Base-by-base conservation (phyloP, 2,113 vertebrate genomes). In the Neoarius graeffei region DNA sequence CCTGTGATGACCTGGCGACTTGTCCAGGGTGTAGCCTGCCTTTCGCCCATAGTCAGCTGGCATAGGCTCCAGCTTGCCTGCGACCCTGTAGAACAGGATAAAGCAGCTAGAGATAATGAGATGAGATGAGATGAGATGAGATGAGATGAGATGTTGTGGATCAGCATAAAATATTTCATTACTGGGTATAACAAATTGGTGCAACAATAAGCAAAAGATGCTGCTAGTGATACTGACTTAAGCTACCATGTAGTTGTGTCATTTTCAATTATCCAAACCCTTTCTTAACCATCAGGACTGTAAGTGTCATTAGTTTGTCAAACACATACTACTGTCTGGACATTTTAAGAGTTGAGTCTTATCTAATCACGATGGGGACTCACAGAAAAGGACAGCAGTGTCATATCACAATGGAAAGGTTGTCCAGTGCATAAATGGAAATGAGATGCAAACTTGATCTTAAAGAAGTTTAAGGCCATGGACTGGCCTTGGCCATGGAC, bases 381-480 rank as follows among this genome's bases (percentile, higher is more conserved):
- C 59, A 50, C 86, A 86, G 83, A 87, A 74, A 50, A 86, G 83
- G 67, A 85, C 57, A 73, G 27, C 71, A 83, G 17, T 60, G 69
- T 81, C 66, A n/a, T 77, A 59, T 52, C 57, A 89, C 88, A 90
- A 90, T 86, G 81, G 84, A 85, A 88, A 89, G 69, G 88, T 87
- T 85, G 66, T 89, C 62, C 73, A 69, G 82, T 79, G 57, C 62
- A 88, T 87, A 85, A 89, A 87, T 90, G 85, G 67, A 91, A 91
- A 91, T 83, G 56, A 85, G 77, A 91, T 91, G 91, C 88, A 91
- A 91, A 91, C 62, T 69, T 85, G 50, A 87, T 82, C 60, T 89
- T 90, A 89, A 88, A 88, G 87, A 64, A 74, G 73, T 88, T 84
- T 48, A 84, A 85, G 66, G 81, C 71, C 86, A 87, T 19, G 27